phyloP scores from a whole-genome alignment of 2,113 vertebrate species.

The Daubentonia madagascariensis region DNA sequence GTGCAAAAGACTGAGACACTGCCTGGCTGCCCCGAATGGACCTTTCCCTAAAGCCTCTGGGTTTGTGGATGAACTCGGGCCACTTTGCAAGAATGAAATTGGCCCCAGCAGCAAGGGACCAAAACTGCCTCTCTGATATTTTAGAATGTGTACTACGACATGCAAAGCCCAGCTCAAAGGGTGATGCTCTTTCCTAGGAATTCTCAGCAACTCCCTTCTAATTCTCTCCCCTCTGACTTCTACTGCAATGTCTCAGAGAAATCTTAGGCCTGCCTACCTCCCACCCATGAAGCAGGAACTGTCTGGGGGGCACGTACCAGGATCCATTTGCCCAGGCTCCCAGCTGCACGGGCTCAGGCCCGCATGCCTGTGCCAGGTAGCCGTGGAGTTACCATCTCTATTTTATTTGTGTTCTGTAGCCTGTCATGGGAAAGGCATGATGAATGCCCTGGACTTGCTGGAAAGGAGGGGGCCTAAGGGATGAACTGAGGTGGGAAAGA shows the following conservation, averaged over 20 bases:
- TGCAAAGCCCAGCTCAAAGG: not conserved
- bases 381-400: not conserved
- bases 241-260: not conserved
- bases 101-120: not conserved
- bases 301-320: fast-evolving
- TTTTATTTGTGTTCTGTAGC: not conserved
- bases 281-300: not conserved
- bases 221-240: not conserved
- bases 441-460: conserved; percentile 33
- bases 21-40: not conserved
- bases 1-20: fast-evolving
- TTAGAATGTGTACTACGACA: not conserved
- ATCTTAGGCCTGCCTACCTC: not conserved
- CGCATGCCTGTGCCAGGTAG: not conserved
- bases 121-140: not conserved
- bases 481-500: not conserved
- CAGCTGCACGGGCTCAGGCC: not conserved
- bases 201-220: not conserved
- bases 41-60: not conserved
- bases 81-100: not conserved
- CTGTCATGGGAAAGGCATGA: not conserved
- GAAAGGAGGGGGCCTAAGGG: not conserved
- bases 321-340: not conserved
- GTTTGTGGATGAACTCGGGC: not conserved
- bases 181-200: not conserved